Conservation (phyloP, 2,888 invertebrate species). For the Sinotaia quadrata region DNA sequence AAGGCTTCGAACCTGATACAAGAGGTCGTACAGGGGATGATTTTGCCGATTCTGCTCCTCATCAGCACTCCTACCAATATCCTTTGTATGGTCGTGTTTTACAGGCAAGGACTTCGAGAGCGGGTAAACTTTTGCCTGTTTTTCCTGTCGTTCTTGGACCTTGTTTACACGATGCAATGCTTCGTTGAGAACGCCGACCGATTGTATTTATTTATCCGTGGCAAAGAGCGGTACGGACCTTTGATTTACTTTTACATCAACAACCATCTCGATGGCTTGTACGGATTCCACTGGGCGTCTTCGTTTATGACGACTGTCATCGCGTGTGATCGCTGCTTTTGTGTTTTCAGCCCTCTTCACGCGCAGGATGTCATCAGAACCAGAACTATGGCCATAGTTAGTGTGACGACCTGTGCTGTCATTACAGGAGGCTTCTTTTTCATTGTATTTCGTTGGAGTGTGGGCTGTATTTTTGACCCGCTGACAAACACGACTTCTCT, state of each 20-base stretch:
- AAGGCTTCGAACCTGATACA: neutral
- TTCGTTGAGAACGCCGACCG: neutral
- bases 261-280: neutral
- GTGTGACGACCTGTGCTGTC: neutral
- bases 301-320: neutral
- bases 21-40: neutral
- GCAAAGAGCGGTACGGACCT: neutral
- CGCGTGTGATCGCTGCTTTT: neutral
- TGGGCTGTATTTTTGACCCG: neutral
- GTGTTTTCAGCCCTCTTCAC: neutral
- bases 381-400: neutral
- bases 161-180: neutral
- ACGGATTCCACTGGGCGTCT: neutral
- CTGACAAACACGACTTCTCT: neutral
- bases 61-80: slow-evolving; percentile 1
- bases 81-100: neutral
- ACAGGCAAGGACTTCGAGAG: neutral
- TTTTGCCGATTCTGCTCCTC: neutral
- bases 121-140: neutral
- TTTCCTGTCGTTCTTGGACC: neutral
- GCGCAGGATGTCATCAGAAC: neutral
- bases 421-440: neutral
- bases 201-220: neutral
- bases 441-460: neutral
- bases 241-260: neutral